Evolutionary conservation across 2,797 vertebrate genomes (phyloP), one percentile per base, ranked within the genome.

Genomic region (Anniella stebbinsi): DNA sequence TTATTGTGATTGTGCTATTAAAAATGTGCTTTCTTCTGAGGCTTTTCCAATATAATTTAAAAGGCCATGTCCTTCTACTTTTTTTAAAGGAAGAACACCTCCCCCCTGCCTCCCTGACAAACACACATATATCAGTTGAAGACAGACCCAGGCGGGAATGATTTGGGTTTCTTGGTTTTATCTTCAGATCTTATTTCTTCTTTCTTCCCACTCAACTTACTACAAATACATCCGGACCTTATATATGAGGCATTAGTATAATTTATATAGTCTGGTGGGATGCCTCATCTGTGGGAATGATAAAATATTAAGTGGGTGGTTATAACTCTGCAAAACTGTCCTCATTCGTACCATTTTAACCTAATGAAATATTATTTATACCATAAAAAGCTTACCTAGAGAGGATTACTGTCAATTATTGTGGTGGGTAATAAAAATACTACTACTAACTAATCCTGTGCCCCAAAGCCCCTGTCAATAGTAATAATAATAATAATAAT

Each of bases 131-230:
- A 92, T 94, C 92, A 92, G 41, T 18, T 77, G 80, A 92, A 88
- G 87, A 93, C 77, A 82, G 87, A 86, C 85, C 92, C 88, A 0
- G 17, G 88, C 77, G 90, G 82, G 87, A 93, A 84, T 89, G 92
- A 93, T 93, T 95, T 93, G 93, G 93, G 90, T 94, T 93, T 86
- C 90, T 78, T 86, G 88, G n/a, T 94, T 95, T 94, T 94, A 94
- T 91, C 84, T 23, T 88, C 57, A n/a, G 45, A 87, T 92, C 87
- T 38, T 95, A 95, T 95, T 94, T 96, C 92, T 88, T 77, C 73
- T 91, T 93, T 33, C 45, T 88, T 48, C 78, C 25, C 81, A 75
- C 82, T 88, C 76, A 72, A 83, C 0, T 23, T 30, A 73, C 38
- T 36, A 88, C 89, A 94, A 88, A 80, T 63, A 91, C 91, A 93